These are phyloP conservation scores for Laodelphax striatellus DNA, from an alignment of 1,140 invertebrate species.

Conservation along the genomic window DNA sequence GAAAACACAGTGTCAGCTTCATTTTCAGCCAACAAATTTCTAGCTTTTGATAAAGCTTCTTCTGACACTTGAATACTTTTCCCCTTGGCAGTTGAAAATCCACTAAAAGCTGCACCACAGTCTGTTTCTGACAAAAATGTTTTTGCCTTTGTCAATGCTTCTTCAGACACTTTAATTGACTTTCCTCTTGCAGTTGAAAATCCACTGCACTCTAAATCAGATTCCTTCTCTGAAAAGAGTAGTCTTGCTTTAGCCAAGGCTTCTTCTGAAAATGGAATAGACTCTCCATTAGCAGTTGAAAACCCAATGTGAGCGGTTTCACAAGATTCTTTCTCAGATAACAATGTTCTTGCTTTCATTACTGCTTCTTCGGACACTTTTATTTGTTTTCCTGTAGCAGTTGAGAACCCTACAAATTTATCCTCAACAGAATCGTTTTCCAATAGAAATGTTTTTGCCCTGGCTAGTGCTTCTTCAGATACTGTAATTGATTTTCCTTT, in stretches of 20 bases:
- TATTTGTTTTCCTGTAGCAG: background rate
- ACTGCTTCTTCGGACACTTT: background rate
- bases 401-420: background rate
- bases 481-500: too few species aligned
- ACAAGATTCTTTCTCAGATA: background rate
- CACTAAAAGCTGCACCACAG: background rate
- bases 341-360: background rate
- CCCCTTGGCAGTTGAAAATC: background rate
- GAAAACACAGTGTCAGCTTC: background rate
- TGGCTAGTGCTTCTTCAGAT: too few species aligned
- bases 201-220: background rate
- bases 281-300: background rate
- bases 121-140: background rate
- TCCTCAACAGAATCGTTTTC: background rate
- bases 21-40: background rate
- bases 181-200: background rate
- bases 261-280: background rate
- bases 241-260: background rate
- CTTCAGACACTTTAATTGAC: background rate
- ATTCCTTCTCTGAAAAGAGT: background rate
- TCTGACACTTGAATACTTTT: background rate
- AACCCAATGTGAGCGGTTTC: too few species aligned
- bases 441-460: too few species aligned
- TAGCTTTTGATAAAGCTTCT: background rate
- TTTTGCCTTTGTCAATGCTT: background rate